phyloP scores from a whole-genome alignment of 2,113 vertebrate species.

The Lamprotornis superbus region DNA sequence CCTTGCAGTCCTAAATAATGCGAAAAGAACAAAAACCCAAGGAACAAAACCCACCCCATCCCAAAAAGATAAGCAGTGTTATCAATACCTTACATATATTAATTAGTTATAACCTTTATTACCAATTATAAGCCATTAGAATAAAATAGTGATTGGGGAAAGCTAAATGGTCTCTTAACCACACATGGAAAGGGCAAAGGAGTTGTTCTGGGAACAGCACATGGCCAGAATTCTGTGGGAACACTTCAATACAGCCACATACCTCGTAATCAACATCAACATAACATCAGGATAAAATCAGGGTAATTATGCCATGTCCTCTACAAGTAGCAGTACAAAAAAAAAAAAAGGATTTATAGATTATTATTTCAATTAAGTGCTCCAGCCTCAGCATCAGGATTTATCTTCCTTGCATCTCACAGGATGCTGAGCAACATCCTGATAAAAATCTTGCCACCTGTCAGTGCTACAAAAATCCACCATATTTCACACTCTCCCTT shows the following conservation, averaged over 20 bases:
- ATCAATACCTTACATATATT: not conserved
- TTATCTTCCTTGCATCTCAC: not conserved
- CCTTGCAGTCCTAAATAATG: not conserved
- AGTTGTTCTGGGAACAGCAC: not conserved
- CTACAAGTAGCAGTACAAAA: not conserved
- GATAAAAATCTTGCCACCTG: not conserved
- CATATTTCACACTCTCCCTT: not conserved
- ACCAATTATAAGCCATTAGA: not conserved
- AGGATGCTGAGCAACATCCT: not conserved
- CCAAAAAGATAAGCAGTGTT: not conserved
- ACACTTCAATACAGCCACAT: not conserved
- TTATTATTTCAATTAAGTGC: not conserved
- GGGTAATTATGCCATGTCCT: not conserved
- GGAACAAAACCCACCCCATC: not conserved
- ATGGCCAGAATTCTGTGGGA: not conserved
- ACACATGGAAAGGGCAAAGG: not conserved
- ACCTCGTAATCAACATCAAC: not conserved
- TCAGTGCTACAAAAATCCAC: not conserved
- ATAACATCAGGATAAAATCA: not conserved
- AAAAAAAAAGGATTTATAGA: not conserved
- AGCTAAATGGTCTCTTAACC: not conserved
- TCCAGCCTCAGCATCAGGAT: not conserved
- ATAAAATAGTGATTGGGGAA: not conserved
- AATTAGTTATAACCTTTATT: not conserved
- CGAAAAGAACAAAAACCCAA: not conserved